These are phyloP conservation scores for Chamaea fasciata DNA, from an alignment of 2,113 vertebrate species.

Conservation along the genomic window DNA sequence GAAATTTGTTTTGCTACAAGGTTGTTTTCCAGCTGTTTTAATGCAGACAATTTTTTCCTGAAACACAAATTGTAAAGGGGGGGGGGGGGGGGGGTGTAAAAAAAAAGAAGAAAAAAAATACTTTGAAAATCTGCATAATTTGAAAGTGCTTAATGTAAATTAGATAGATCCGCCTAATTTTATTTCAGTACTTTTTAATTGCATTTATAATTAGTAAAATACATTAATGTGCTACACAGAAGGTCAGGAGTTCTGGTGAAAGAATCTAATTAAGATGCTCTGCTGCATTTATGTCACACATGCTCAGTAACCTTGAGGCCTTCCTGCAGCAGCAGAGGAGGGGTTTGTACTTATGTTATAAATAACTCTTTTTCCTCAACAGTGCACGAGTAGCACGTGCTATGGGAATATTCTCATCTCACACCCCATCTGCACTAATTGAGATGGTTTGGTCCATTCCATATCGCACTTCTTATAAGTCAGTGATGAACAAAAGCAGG, in stretches of 20 bases:
- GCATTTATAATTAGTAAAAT: slow-evolving; percentile 82
- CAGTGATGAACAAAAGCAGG: background rate
- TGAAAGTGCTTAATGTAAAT: slow-evolving; percentile 79
- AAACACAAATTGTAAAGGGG: slow-evolving; percentile 31
- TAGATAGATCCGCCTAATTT: slow-evolving; percentile 79
- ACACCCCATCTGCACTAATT: background rate
- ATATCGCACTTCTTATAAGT: background rate
- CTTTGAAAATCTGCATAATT: slow-evolving; percentile 74
- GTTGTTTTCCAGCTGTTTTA: slow-evolving; percentile 80
- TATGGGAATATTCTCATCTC: background rate
- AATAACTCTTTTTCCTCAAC: slow-evolving; percentile 20
- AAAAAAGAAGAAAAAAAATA: background rate
- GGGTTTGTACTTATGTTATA: background rate
- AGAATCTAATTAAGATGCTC: slow-evolving; percentile 70
- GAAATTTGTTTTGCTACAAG: slow-evolving; percentile 76
- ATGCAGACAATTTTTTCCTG: slow-evolving; percentile 69
- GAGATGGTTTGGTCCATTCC: background rate
- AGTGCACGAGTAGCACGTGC: background rate
- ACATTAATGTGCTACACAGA: slow-evolving; percentile 74
- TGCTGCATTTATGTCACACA: slow-evolving; percentile 52
- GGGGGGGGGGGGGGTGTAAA: too few species aligned
- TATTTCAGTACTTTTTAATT: slow-evolving; percentile 83
- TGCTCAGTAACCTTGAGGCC: slow-evolving; percentile 46
- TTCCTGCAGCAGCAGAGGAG: background rate
- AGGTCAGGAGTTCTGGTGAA: slow-evolving; percentile 74